Evolutionary conservation across 2,113 vertebrate species (phyloP), one percentile per base, ranked within the genome.

Genomic region (Rhea pennata): DNA sequence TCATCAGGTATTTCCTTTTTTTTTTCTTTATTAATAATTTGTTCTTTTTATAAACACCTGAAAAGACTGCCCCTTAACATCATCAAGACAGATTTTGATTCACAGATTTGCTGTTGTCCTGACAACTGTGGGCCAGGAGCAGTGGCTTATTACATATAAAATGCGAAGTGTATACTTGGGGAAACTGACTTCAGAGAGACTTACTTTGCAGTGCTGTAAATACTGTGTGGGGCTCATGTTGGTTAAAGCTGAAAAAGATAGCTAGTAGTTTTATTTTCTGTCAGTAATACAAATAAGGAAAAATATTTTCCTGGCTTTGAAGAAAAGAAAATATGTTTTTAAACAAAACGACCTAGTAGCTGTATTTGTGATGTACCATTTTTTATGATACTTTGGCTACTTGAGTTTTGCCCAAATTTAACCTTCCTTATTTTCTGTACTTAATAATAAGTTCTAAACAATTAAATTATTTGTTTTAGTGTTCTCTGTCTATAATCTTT

Each of bases 1-100:
- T 98, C 99, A 99, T 97, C 99, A 99, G 99, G 99, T 99, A 99
- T 61, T 96, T 83, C 5, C 67, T n/a, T 79, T 53, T 53, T 67
- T 78, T 61, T 78, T 61, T 11, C 33, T 82, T 24, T 70, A 8
- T 24, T 44, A 31, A 39, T n/a, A 46, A 59, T 61, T 19, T 51
- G 21, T 40, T 71, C 40, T 39, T 15, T 23, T 15, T 23, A 42
- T 70, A 31, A 42, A 44, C 17, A 33, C 33, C 39, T 51, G 31
- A 71, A 50, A 54, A 44, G 12, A 22, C n/a, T 67, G 31, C 33
- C 23, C 51, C 14, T 59, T 20, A 33, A 22, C 24, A 36, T 62
- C 27, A 23, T 51, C 61, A 40, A 42, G 36, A 51, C 23, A n/a
- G 15, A n/a, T 12, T 56, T 31, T 40, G 48, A 42, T 66, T 33